Percentiles rank a stretch among this genome's conserved stretches.
These are phyloP conservation scores for Unio pictorum DNA, from an alignment of 2,888 invertebrate genomes.

Conservation along the genomic window DNA sequence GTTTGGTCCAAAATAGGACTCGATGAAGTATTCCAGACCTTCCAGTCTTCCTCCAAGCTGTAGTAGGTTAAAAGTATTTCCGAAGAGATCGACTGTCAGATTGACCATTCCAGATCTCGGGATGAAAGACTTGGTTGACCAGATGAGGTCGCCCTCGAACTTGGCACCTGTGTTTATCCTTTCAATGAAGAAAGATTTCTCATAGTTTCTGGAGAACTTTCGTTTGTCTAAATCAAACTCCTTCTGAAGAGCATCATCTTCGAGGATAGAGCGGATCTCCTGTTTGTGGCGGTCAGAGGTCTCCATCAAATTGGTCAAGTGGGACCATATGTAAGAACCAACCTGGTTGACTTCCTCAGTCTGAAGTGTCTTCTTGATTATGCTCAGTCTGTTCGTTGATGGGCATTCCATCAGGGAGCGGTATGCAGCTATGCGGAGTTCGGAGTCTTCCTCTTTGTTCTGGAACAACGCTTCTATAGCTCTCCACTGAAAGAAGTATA, in stretches of 20 bases:
- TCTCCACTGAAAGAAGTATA: conserved; percentile 43
- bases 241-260: conserved; percentile 84
- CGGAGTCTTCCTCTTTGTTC: conserved; percentile 73
- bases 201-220: conserved; percentile 93
- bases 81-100: conserved; percentile 73
- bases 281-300: conserved; percentile 88
- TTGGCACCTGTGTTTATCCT: conserved; percentile 79
- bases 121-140: conserved; percentile 66
- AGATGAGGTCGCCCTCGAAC: conserved; percentile 68
- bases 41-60: conserved; percentile 88
- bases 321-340: conserved; percentile 95
- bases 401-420: no score
- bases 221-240: conserved; percentile 89
- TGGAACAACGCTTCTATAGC: conserved; percentile 78
- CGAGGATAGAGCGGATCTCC: conserved; percentile 88
- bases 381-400: no score
- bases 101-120: conserved; percentile 69
- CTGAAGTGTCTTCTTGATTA: no score
- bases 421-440: no score
- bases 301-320: conserved; percentile 88
- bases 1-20: conserved; percentile 82
- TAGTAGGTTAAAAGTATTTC: conserved; percentile 88
- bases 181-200: conserved; percentile 84
- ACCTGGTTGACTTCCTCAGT: conserved; percentile 73
- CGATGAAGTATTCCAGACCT: conserved; percentile 88